Conservation (phyloP, 1,140 invertebrate species). For the Drosophila suzukii region DNA sequence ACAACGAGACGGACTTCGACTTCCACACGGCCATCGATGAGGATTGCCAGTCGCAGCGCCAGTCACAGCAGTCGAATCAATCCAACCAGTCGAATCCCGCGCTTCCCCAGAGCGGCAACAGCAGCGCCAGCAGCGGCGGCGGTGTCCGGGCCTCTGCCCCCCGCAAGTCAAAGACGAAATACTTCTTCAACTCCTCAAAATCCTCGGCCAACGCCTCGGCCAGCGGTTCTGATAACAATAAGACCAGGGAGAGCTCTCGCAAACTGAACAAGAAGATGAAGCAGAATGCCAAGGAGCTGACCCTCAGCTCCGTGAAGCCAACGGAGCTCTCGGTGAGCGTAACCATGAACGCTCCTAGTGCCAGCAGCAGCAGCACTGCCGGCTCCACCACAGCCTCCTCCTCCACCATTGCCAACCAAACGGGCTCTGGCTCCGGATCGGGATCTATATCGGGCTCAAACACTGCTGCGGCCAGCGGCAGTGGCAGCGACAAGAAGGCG, state of each 20-base stretch:
- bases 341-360: constrained; percentile 17
- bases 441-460: constrained; percentile 30
- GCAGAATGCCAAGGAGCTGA: constrained; percentile 79
- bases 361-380: constrained; percentile 28
- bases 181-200: constrained; percentile 74
- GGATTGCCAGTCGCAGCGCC: constrained; percentile 47
- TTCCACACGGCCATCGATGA: constrained; percentile 74
- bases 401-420: constrained; percentile 23
- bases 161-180: constrained; percentile 77
- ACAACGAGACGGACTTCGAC: constrained; percentile 68
- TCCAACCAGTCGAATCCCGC: constrained; percentile 32
- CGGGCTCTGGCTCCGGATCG: constrained; percentile 27
- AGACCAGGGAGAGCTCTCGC: constrained; percentile 61
- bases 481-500: constrained; percentile 29
- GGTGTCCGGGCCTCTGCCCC: constrained; percentile 38
- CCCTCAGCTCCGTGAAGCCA: constrained; percentile 73
- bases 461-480: constrained; percentile 9
- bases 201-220: constrained; percentile 77
- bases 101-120: constrained; percentile 67
- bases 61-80: constrained; percentile 47
- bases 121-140: constrained; percentile 73
- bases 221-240: constrained; percentile 75
- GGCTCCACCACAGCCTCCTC: constrained; percentile 18
- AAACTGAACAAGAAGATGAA: constrained; percentile 79
- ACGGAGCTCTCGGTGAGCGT: constrained; percentile 58